Evolutionary conservation across 2,797 vertebrate species (phyloP).

Genomic region (Gymnothorax javanicus): DNA sequence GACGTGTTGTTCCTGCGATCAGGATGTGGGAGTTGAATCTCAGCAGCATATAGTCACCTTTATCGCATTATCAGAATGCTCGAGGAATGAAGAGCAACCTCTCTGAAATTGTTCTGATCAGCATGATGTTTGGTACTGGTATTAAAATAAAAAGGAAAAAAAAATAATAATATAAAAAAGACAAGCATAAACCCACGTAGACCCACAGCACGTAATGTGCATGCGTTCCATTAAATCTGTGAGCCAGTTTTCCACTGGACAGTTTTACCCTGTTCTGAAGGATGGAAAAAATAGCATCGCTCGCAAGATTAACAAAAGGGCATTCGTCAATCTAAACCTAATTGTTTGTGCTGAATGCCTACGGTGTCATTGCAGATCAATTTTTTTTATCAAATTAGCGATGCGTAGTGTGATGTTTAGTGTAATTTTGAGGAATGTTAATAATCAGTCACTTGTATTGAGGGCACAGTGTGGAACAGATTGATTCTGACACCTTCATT

Average conservation of each 20-base stretch:
- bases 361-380: constrained; percentile 20
- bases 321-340: constrained; percentile 22
- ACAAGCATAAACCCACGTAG: no score
- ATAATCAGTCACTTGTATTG: constrained; percentile 20
- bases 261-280: not conserved
- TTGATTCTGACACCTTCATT: constrained; percentile 33
- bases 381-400: constrained; percentile 48
- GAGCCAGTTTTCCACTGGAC: not conserved
- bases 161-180: no score
- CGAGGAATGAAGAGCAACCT: not conserved
- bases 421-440: constrained; percentile 37
- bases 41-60: not conserved
- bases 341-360: constrained; percentile 36
- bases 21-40: not conserved
- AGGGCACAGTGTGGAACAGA: constrained; percentile 23
- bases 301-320: constrained; percentile 31
- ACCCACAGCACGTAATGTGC: no score
- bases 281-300: not conserved
- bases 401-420: constrained; percentile 55
- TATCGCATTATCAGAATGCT: not conserved
- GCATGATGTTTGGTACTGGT: not conserved
- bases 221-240: no score
- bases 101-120: not conserved
- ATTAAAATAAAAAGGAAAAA: no score
- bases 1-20: not conserved